Base-by-base conservation (phyloP, 1,140 invertebrate species). In the Bombus sylvicola region DNA sequence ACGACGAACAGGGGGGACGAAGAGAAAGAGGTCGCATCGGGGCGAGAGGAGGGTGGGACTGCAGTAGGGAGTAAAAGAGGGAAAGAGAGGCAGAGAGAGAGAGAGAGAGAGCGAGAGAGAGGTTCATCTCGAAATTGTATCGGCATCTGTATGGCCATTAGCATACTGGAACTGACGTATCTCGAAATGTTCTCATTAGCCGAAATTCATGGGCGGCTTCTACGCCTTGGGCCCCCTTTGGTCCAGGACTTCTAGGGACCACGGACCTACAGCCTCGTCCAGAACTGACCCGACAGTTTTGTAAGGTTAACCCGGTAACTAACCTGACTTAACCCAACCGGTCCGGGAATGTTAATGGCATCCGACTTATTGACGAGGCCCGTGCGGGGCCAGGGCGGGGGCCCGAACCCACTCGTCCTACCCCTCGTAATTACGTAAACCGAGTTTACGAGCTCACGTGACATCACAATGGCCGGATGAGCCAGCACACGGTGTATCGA, bases 71-170 rank as follows among this genome's bases (percentile, higher is more conserved):
- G 87, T 74, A 76, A 89, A 86, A 80, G 78, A 81, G 83, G 83
- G 66, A 86, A 78, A 87, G 74, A 62, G 85, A 57, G 73, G 76
- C 43, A 81, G 79, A 62, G 79, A 83, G 73, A 71, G 71, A 72
- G 81, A 43, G 77, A 78, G 81, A 74, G 83, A n/a, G 72, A 53
- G 77, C 75, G 81, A 89, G 85, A 86, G 92, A 93, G 90, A 93
- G 94, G 95, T 95, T 94, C 94, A 94, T 95, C 94, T 95, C 94
- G 94, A 95, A 95, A 95, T 95, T 95, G 94, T 95, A 95, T 95
- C 94, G 94, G 94, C 94, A 95, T 95, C 94, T 94, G 94, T 95
- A 94, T 95, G 93, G 94, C 94, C 94, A 95, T 95, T 95, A 95
- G 94, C 94, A 95, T 95, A 95, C 94, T 95, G 93, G 93, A 95